Evolutionary conservation across 2,113 vertebrate genomes (phyloP), one percentile per base, ranked within the genome.

Genomic region (Cathartes aura): DNA sequence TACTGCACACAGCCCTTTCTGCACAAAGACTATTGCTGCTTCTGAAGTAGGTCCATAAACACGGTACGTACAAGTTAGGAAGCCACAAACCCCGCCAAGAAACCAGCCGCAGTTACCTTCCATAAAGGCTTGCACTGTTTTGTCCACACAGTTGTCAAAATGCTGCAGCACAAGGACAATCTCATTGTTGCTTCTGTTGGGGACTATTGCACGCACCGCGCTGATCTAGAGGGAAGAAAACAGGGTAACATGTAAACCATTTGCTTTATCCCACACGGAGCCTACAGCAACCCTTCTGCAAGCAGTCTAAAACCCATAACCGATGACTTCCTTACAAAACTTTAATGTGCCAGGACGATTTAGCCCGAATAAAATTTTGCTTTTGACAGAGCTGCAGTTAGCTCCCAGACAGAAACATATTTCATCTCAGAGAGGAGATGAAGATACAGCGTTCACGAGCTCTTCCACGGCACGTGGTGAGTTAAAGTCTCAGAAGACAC

Each of bases 141-240:
- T 99, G 96, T 99, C 99, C 43, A 99, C 99, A 7, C 98, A 98
- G 97, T 99, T 99, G 98, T 99, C 99, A 68, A 99, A 99, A 87
- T 99, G 99, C 97, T 99, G 99, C 92, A 99, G 96, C 90, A 99
- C 99, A 71, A 99, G 97, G 87, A 99, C 99, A 3, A 99, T 99
- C 98, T 99, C 99, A 45, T 99, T 99, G 98, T 99, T 99, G 98
- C 99, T 99, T 94, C 99, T 99, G 98, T 99, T 99, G 88, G 99
- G 99, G 89, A 99, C 99, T 7, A 99, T 98, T 0, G 99, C 99
- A 42, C 99, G 98, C 45, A 99, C 99, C 0, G 99, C 99, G 32
- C 98, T 98, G 96, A 99, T 99, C 99, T 99, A 94, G 27, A 66
- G 73, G 53, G 91, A 86, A 80, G 90, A 36, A 81, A 38, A 90